These are phyloP conservation scores for Columba guinea DNA, from an alignment of 2,797 vertebrate species.

Conservation along the genomic window DNA sequence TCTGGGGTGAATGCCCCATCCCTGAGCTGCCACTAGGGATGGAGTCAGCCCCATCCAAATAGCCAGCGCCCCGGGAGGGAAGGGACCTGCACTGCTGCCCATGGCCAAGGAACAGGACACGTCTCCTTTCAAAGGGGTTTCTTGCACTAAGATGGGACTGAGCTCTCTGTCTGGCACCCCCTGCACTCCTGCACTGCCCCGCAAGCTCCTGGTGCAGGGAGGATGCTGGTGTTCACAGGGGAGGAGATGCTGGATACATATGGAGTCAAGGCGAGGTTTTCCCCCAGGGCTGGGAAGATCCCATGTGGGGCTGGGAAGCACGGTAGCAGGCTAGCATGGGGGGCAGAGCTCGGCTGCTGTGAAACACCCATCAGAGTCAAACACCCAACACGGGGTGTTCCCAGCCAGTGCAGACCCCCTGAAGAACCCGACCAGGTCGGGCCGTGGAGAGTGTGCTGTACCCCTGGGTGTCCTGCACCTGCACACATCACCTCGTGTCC, in stretches of 20 bases:
- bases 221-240: background rate
- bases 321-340: background rate
- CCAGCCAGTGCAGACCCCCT: background rate
- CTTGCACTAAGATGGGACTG: background rate
- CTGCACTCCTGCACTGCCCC: accelerated
- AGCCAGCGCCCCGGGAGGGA: accelerated
- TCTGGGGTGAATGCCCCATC: background rate
- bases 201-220: background rate
- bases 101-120: background rate
- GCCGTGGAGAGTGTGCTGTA: background rate
- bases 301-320: background rate
- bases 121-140: background rate
- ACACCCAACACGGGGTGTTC: accelerated
- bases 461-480: background rate
- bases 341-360: background rate
- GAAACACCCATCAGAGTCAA: accelerated
- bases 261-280: background rate
- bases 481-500: accelerated
- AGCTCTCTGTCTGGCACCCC: background rate
- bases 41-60: background rate
- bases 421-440: accelerated
- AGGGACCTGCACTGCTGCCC: accelerated
- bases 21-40: accelerated
- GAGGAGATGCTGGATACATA: background rate
- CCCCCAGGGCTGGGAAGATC: background rate